Evolutionary conservation across 1,140 invertebrate species (phyloP), one percentile per base, ranked within the genome.

Genomic region (Babylonia areolata): DNA sequence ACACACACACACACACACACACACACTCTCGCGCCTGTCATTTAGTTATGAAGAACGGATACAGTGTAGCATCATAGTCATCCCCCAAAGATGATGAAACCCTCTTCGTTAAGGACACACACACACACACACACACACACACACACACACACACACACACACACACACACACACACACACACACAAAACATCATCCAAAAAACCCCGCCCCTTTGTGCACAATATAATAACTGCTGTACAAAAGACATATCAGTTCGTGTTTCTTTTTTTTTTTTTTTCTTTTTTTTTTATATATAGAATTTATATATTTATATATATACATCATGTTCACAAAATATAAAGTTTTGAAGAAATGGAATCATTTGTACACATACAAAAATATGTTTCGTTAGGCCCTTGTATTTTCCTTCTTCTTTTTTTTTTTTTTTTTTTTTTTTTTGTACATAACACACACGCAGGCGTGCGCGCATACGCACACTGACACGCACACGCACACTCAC

Each of bases 101-200:
- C 6, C 46, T 11, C 46, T 11, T 71, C n/a, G n/a, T n/a, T n/a
- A n/a, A n/a, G n/a, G n/a, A n/a, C n/a, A n/a, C n/a, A n/a, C n/a
- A n/a, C n/a, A 71, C 69, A 71, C 33, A 71, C 69, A n/a, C 33
- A 71, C 69, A n/a, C 33, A 71, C 69, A 71, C 69, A 71, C 69
- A 71, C 69, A n/a, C 69, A 71, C 69, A 71, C 69, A n/a, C 69
- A 71, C 69, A n/a, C 69, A 71, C 69, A 71, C 69, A 71, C 69
- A 71, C 69, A 71, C 69, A 71, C 69, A 71, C 69, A 71, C 69
- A n/a, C n/a, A n/a, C n/a, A n/a, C n/a, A n/a, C n/a, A n/a, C n/a
- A n/a, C n/a, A n/a, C 46, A 9, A 12, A 12, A 12, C 11, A 0
- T 35, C 73, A 75, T n/a, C 33, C 73, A 75, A n/a, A 35, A 12